A percentile compares a stretch with the other conserved stretches of the same genome.
These are phyloP conservation scores for Entelurus aequoreus DNA, from an alignment of 2,113 vertebrate genomes.

Conservation along the genomic window DNA sequence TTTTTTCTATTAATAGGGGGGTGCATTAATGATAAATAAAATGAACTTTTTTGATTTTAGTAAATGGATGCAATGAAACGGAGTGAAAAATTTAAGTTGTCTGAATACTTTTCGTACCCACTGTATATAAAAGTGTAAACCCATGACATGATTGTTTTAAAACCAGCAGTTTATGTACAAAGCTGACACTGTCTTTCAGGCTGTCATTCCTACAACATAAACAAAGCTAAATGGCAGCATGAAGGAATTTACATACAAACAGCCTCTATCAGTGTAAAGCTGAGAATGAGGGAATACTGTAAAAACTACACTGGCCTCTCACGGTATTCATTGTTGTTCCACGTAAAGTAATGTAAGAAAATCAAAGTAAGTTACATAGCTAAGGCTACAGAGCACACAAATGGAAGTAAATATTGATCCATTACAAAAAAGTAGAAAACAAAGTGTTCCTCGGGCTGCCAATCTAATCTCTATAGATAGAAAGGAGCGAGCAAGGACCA, in stretches of 20 bases:
- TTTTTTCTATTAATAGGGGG: no score
- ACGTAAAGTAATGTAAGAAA: no score
- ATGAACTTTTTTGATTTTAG: no score
- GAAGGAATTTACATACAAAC: conserved; percentile 54
- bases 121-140: no score
- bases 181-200: conserved; percentile 26
- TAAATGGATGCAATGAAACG: no score
- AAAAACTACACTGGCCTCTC: conserved; percentile 12
- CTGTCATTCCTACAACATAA: conserved; percentile 15
- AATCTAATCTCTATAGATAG: conserved; percentile 49
- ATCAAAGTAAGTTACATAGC: no score
- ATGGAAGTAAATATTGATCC: background rate
- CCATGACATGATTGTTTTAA: background rate
- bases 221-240: conserved; percentile 14
- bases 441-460: conserved; percentile 7
- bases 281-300: conserved; percentile 6
- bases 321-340: background rate
- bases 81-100: no score
- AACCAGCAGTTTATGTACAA: conserved; percentile 1
- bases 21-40: no score
- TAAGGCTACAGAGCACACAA: no score
- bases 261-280: conserved; percentile 24
- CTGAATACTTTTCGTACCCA: background rate
- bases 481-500: conserved; percentile 56
- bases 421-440: background rate